Percentiles rank a stretch among this genome's conserved stretches.
Conservation (phyloP, 23 tunicate species). For the Corella eumyota region DNA sequence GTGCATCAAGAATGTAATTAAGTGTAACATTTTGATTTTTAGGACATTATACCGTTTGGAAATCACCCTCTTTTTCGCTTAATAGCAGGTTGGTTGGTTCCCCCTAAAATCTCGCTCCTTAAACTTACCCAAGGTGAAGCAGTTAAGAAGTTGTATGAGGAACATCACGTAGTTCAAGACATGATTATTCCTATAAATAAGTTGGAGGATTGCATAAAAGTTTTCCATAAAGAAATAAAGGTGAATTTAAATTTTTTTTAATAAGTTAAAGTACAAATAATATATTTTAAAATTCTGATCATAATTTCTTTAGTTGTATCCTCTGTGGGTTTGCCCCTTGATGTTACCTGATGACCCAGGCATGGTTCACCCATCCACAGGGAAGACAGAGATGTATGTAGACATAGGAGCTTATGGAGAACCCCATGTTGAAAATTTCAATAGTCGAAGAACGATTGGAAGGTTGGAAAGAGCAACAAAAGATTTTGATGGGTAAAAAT, state of each 20-base stretch:
- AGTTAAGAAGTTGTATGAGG: slow-evolving; percentile 57
- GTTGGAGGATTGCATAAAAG: slow-evolving; percentile 40
- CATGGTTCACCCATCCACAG: slow-evolving; percentile 48
- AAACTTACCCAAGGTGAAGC: slow-evolving; percentile 88
- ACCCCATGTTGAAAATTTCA: slow-evolving; percentile 46
- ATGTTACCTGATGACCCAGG: slow-evolving; percentile 61
- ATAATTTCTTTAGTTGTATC: slow-evolving; percentile 47
- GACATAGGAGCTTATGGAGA: slow-evolving; percentile 91
- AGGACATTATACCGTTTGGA: slow-evolving; percentile 89
- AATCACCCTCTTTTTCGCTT: slow-evolving; percentile 66
- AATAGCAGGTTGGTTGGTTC: slow-evolving; percentile 75
- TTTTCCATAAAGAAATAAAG: slow-evolving; percentile 65
- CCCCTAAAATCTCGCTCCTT: slow-evolving; percentile 78
- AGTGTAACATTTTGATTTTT: not conserved
- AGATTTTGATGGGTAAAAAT: slow-evolving; percentile 40
- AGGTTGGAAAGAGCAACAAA: slow-evolving; percentile 73
- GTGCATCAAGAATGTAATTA: not conserved
- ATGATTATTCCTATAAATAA: slow-evolving; percentile 53
- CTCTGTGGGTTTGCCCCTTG: slow-evolving; percentile 83
- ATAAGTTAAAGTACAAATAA: not conserved
- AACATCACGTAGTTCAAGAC: slow-evolving; percentile 85
- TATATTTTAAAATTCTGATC: too few relatives aligned
- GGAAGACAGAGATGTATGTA: slow-evolving; percentile 74
- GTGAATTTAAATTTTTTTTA: slow-evolving; percentile 1
- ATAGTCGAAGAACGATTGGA: slow-evolving; percentile 58